These are phyloP conservation scores for Bursaphelenchus okinawaensis DNA, from an alignment of 2,888 invertebrate species.

Conservation along the genomic window DNA sequence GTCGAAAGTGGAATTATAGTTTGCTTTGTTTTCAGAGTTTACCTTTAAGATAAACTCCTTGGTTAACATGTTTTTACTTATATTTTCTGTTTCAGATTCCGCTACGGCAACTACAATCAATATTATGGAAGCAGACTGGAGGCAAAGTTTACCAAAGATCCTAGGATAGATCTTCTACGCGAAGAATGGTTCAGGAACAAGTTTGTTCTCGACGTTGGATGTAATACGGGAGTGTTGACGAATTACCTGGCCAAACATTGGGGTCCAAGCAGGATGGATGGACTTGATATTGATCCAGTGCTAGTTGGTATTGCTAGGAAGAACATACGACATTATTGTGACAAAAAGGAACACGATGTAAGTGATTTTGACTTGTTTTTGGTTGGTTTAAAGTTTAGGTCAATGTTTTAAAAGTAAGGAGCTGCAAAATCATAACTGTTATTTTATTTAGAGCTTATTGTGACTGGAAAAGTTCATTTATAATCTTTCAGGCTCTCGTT, in stretches of 20 bases:
- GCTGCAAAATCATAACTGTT: neutral
- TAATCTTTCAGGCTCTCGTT: conserved; percentile 18
- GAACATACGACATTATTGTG: conserved; percentile 69
- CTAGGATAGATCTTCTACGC: conserved; percentile 24
- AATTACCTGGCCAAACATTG: conserved; percentile 80
- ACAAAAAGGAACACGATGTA: conserved; percentile 37
- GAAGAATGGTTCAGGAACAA: conserved; percentile 69
- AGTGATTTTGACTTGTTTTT: conserved; percentile 2
- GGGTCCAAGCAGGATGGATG: conserved; percentile 74
- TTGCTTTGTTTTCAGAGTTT: no score
- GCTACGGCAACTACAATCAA: conserved; percentile 88
- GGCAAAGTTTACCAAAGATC: conserved; percentile 57
- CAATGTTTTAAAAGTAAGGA: no score
- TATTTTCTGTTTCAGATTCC: conserved; percentile 66
- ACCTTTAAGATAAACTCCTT: neutral
- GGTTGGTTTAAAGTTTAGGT: neutral
- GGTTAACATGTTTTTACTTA: neutral
- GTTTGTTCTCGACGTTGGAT: conserved; percentile 91
- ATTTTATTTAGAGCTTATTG: neutral
- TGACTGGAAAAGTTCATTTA: neutral
- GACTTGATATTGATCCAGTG: conserved; percentile 86
- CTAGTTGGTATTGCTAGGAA: conserved; percentile 74
- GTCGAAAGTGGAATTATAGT: no score
- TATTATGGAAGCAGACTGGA: conserved; percentile 92
- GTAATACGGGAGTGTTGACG: conserved; percentile 92